phyloP scores from a whole-genome alignment of 2,888 invertebrate genomes.

The Sesia bembeciformis region DNA sequence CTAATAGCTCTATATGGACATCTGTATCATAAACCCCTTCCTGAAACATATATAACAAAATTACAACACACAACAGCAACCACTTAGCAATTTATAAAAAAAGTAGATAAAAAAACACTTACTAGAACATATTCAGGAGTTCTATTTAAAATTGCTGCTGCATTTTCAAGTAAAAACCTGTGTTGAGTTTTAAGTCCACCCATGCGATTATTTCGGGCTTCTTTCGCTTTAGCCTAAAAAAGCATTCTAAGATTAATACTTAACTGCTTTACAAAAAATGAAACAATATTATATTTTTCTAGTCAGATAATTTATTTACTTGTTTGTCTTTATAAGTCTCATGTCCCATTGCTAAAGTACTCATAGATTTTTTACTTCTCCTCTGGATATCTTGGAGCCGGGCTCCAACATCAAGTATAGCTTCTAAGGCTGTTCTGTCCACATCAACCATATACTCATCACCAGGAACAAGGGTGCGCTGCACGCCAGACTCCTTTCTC shows the following conservation, averaged over 20 bases:
- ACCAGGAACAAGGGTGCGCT: conserved; percentile 6
- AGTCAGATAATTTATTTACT: conserved; percentile 45
- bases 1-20: conserved; percentile 74
- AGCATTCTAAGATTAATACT: conserved; percentile 1
- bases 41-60: conserved; percentile 24
- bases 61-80: background rate
- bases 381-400: conserved; percentile 50
- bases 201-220: conserved; percentile 67
- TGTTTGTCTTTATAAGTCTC: conserved; percentile 69
- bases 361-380: conserved; percentile 56
- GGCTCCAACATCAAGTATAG: conserved; percentile 53
- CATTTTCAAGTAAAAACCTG: conserved; percentile 79
- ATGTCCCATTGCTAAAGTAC: conserved; percentile 49
- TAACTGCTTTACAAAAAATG: conserved; percentile 5
- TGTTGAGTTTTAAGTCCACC: conserved; percentile 66
- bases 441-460: conserved; percentile 32
- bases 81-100: too few species aligned
- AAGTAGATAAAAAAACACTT: conserved; percentile 12
- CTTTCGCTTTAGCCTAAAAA: conserved; percentile 77
- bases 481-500: conserved; percentile 19
- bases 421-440: conserved; percentile 54
- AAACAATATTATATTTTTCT: conserved; percentile 12
- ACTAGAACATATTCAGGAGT: conserved; percentile 73
- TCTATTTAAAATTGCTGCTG: conserved; percentile 72
- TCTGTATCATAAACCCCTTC: conserved; percentile 83